Conservation (phyloP, 2,888 invertebrate genomes). For the Pseudococcus viburni region DNA sequence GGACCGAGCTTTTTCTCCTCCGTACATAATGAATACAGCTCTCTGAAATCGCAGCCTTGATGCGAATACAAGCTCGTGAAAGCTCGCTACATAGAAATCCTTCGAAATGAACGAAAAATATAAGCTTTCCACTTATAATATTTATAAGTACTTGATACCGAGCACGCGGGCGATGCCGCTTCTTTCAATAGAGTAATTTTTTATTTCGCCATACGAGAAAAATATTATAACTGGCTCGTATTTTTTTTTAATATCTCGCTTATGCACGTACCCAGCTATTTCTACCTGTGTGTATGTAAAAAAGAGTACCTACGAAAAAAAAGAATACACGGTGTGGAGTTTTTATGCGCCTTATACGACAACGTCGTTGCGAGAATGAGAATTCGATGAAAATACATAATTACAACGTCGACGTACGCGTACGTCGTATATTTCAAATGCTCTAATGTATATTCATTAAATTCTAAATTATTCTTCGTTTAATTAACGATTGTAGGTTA, state of each 20-base stretch:
- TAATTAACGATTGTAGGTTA: conserved; percentile 49
- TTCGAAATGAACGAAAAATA: neutral
- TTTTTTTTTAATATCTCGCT: conserved; percentile 11
- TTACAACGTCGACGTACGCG: conserved; percentile 33
- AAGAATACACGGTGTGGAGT: neutral
- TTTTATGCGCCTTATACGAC: neutral
- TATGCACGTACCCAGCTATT: neutral
- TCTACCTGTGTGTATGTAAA: neutral
- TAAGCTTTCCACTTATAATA: conserved; percentile 27
- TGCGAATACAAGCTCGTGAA: conserved; percentile 2
- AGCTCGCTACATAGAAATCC: neutral
- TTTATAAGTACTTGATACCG: neutral
- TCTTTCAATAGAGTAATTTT: neutral
- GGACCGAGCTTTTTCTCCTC: neutral
- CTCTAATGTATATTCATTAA: conserved; percentile 47
- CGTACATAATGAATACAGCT: neutral
- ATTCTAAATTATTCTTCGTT: conserved; percentile 44
- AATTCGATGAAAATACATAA: conserved; percentile 31
- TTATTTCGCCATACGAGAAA: conserved; percentile 5
- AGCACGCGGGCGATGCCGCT: neutral
- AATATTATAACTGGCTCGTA: conserved; percentile 4
- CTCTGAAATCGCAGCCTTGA: neutral
- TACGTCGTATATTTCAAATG: neutral
- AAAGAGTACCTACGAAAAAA: neutral
- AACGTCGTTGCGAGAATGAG: neutral